Evolutionary conservation across 2,797 vertebrate genomes (phyloP).

Genomic region (Myotis pilosus): DNA sequence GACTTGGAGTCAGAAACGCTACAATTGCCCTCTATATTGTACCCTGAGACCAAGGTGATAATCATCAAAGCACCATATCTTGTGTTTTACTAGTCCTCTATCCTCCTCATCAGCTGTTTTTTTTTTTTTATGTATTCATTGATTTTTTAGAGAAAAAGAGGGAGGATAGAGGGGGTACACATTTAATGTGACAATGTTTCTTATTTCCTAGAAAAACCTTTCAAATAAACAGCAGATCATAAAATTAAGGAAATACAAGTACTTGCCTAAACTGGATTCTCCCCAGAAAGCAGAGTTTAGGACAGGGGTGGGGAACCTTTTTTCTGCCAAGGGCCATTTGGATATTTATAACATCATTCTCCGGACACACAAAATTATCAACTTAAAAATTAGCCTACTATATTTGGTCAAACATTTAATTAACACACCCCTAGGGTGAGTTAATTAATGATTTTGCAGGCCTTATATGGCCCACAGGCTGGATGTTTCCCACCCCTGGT

Average conservation of each 20-base stretch:
- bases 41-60: background rate
- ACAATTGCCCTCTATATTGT: background rate
- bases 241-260: background rate
- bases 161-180: background rate
- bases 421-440: no score
- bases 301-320: background rate
- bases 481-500: no score
- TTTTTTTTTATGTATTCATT: background rate
- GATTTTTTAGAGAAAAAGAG: background rate
- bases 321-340: no score
- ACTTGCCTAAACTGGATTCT: background rate
- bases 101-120: background rate
- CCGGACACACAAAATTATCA: no score
- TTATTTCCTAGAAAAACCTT: conserved; percentile 4
- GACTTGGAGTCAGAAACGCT: background rate
- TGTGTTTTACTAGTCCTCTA: background rate
- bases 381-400: no score
- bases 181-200: background rate
- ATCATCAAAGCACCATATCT: background rate
- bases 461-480: no score
- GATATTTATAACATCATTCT: no score
- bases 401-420: no score
- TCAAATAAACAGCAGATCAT: background rate
- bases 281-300: background rate
- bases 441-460: no score